Evolutionary conservation across 1,140 invertebrate species (phyloP).

Genomic region (Hormaphis cornu): DNA sequence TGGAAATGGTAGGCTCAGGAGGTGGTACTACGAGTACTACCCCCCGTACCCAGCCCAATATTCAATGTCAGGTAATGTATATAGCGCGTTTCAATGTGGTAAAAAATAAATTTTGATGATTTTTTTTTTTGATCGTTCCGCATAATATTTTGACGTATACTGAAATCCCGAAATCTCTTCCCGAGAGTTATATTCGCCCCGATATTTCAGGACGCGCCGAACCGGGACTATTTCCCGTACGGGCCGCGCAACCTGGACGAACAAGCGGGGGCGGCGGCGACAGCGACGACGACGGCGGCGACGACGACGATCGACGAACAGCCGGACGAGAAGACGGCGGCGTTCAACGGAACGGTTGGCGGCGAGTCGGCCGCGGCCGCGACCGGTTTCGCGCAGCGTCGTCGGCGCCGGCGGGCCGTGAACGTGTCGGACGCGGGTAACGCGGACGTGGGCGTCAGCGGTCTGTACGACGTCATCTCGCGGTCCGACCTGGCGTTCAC

Average conservation of each 20-base stretch:
- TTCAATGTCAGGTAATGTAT: too few species aligned
- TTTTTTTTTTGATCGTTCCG: background rate
- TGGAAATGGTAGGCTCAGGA: too few species aligned
- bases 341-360: background rate
- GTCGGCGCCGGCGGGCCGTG: slow-evolving; percentile 56
- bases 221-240: slow-evolving; percentile 39
- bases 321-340: background rate
- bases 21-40: too few species aligned
- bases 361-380: background rate
- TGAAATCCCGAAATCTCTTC: too few species aligned
- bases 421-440: slow-evolving; percentile 63
- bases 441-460: slow-evolving; percentile 75
- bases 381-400: slow-evolving; percentile 35
- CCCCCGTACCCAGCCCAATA: too few species aligned
- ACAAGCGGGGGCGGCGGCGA: background rate
- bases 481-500: slow-evolving; percentile 85
- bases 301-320: background rate
- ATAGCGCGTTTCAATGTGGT: too few species aligned
- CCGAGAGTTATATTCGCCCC: too few species aligned
- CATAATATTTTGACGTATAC: too few species aligned
- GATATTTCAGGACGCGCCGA: slow-evolving; percentile 11
- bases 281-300: background rate
- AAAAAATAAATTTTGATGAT: too few species aligned
- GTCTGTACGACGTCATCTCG: slow-evolving; percentile 82
- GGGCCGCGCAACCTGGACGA: slow-evolving; percentile 52